phyloP scores from a whole-genome alignment of 2,888 invertebrate genomes.

The Lasioglossum pauxillum region DNA sequence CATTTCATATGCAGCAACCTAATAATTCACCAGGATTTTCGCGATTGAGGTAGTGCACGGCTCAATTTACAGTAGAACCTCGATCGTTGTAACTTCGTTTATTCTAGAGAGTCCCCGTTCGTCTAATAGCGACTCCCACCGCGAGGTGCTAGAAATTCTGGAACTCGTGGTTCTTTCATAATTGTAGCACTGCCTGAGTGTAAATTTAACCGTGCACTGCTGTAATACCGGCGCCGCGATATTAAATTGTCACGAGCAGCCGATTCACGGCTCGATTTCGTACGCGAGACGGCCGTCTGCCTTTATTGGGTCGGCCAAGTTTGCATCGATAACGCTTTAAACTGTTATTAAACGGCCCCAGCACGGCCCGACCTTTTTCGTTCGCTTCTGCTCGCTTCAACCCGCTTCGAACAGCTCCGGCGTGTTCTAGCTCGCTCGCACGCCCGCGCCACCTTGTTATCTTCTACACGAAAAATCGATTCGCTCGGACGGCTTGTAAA shows the following conservation, averaged over 20 bases:
- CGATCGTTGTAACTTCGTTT: not conserved
- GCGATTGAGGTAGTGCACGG: not conserved
- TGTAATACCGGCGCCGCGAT: constrained; percentile 21
- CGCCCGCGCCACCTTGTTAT: constrained; percentile 22
- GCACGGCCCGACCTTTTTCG: not conserved
- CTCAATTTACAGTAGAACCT: not conserved
- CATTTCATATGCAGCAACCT: not conserved
- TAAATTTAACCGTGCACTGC: not conserved
- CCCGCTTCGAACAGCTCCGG: not conserved
- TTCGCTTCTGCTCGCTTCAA: not conserved
- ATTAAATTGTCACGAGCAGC: constrained; percentile 47
- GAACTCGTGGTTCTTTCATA: not conserved
- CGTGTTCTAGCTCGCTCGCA: not conserved
- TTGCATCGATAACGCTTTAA: constrained; percentile 41
- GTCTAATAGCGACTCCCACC: not conserved
- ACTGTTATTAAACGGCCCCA: constrained; percentile 41
- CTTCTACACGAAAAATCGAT: constrained; percentile 37
- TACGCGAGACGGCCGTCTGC: constrained; percentile 15
- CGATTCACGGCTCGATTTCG: constrained; percentile 35
- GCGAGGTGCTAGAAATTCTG: not conserved
- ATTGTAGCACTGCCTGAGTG: not conserved
- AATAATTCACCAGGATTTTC: not conserved
- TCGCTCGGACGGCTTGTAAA: constrained; percentile 1
- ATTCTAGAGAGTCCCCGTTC: not conserved
- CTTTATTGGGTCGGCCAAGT: constrained; percentile 37